Evolutionary conservation across 2,113 vertebrate species (phyloP), one percentile per base, ranked within the genome.

Genomic region (Coracopsis vasa): DNA sequence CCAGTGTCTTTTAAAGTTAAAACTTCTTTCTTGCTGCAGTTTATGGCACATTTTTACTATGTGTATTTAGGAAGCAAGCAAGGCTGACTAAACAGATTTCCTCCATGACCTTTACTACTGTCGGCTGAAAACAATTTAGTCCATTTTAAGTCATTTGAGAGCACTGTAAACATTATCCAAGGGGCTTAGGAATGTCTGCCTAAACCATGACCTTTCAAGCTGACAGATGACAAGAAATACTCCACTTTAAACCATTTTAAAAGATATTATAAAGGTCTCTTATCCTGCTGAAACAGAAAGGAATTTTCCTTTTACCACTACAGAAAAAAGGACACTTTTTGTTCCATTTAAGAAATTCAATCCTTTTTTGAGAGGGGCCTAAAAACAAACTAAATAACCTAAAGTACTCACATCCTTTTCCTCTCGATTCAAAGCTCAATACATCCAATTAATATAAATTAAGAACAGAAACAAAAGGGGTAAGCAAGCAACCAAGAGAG

Each of bases 111-210:
- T 98, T 98, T 97, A 94, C 84, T 92, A 95, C 88, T 97, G 88
- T 96, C 82, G 41, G 86, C 78, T 97, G 92, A 97, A 96, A 97
- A 98, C 96, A 97, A 97, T 97, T 97, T 97, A 97, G 96, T 97
- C 92, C 94, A 97, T 96, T 98, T 98, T 96, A 95, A 97, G 93
- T 97, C 96, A 98, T 97, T 95, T 97, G 96, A 98, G 97, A 98
- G 96, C 77, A 92, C 75, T 92, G 89, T 97, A 97, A 97, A 97
- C 96, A 97, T 97, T 96, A 97, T 96, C 94, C 90, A 95, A 96
- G 90, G 95, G 86, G 91, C 88, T 97, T 80, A 96, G 75, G 80
- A 94, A 88, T 96, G 95, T 72, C 80, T 58, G 44, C 94, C 96
- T 97, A 94, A 97, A 93, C 87, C 86, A 86, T 97, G 97, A 98